Percentiles rank a stretch among this genome's conserved stretches.
Evolutionary conservation across 1,140 invertebrate genomes (phyloP).

Genomic region (Telenomus remus): DNA sequence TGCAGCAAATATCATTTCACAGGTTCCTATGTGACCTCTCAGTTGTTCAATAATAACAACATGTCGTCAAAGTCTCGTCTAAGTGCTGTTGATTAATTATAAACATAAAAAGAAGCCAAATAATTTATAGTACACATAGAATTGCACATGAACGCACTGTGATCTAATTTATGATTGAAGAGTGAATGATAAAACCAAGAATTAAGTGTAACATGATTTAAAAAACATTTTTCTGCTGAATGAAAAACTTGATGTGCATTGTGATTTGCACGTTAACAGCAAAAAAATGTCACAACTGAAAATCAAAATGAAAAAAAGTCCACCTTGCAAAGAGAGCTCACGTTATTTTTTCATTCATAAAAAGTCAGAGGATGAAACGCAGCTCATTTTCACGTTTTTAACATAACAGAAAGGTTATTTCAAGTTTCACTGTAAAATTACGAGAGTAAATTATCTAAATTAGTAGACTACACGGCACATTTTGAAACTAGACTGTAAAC

Average conservation of each 20-base stretch:
- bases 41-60: too few relatives aligned
- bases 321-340: neutral
- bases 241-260: constrained; percentile 23
- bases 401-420: constrained; percentile 15
- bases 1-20: too few relatives aligned
- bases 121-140: constrained; percentile 9
- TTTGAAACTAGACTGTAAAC: constrained; percentile 18
- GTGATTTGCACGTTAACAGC: constrained; percentile 11
- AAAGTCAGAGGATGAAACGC: constrained; percentile 14
- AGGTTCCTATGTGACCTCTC: too few relatives aligned
- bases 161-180: constrained; percentile 35
- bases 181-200: neutral
- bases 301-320: constrained; percentile 11
- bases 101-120: neutral
- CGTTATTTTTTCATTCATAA: constrained; percentile 33
- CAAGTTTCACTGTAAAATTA: constrained; percentile 22
- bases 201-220: constrained; percentile 14
- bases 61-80: too few relatives aligned
- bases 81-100: constrained; percentile 3
- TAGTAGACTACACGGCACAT: constrained; percentile 20
- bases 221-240: constrained; percentile 18
- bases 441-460: constrained; percentile 28
- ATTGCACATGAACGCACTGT: constrained; percentile 29
- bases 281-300: neutral
- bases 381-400: constrained; percentile 32